Percentiles rank a stretch among this genome's conserved stretches.
phyloP scores from a whole-genome alignment of 2,797 vertebrate species.

The Pampus argenteus region DNA sequence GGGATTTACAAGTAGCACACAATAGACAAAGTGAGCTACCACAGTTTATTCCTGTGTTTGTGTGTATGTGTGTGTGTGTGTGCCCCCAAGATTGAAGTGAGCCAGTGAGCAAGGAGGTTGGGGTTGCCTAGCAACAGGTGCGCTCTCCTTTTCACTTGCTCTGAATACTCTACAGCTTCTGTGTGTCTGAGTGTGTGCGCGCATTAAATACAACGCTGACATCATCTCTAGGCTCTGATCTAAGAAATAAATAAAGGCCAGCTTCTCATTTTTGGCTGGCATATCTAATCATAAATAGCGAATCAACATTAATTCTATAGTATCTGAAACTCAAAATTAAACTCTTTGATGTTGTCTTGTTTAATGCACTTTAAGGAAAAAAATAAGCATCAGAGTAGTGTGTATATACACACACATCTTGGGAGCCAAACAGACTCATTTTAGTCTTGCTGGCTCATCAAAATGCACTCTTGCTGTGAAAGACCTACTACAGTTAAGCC shows the following conservation, averaged over 20 bases:
- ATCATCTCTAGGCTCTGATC: slow-evolving; percentile 55
- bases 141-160: slow-evolving; percentile 73
- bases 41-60: slow-evolving; percentile 42
- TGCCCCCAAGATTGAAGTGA: slow-evolving; percentile 52
- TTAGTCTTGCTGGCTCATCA: slow-evolving; percentile 5
- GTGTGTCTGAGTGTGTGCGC: slow-evolving; percentile 34
- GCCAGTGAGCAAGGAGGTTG: slow-evolving; percentile 66
- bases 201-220: slow-evolving; percentile 56
- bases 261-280: background rate
- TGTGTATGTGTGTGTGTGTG: slow-evolving; percentile 29
- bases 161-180: slow-evolving; percentile 62
- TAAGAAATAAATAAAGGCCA: slow-evolving; percentile 25
- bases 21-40: slow-evolving; percentile 51
- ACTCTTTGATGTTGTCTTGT: background rate
- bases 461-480: slow-evolving; percentile 6
- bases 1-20: slow-evolving; percentile 34
- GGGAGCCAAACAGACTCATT: slow-evolving; percentile 2
- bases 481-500: slow-evolving; percentile 14
- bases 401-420: background rate
- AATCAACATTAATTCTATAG: slow-evolving; percentile 5
- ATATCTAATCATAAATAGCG: background rate
- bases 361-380: background rate
- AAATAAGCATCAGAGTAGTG: background rate
- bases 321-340: background rate
- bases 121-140: slow-evolving; percentile 86